A percentile compares a stretch with the other conserved stretches of the same genome.
These are phyloP conservation scores for Heterodera carotae DNA, from an alignment of 1,140 invertebrate species.

Conservation along the genomic window DNA sequence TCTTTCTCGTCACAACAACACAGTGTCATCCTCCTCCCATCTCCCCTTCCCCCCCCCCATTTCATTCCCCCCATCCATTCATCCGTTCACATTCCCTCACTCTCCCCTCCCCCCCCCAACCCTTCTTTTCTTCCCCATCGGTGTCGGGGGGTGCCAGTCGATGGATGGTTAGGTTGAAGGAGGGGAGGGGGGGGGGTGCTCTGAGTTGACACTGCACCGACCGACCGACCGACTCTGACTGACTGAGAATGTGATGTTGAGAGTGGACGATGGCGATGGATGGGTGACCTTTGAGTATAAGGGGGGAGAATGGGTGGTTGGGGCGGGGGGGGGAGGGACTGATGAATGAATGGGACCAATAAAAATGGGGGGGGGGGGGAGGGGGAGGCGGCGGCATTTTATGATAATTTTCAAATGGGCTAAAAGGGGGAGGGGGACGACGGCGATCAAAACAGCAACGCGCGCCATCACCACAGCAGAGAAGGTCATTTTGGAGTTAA, in stretches of 20 bases:
- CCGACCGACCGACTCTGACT: neutral
- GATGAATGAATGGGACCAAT: conserved; percentile 6
- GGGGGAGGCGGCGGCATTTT: neutral
- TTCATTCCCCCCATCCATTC: conserved; percentile 26
- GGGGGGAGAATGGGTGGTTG: too few species aligned
- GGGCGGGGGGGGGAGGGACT: neutral
- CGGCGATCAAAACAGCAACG: neutral
- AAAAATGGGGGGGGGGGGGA: neutral
- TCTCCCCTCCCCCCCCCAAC: neutral
- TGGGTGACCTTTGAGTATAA: neutral
- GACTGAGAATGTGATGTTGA: neutral
- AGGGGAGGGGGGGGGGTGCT: neutral
- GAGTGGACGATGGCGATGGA: conserved; percentile 1
- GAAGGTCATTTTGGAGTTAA: too few species aligned
- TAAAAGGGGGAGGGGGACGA: neutral
- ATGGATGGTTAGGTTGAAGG: neutral
- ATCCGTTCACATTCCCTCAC: conserved; percentile 6
- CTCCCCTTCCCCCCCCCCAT: conserved; percentile 6
- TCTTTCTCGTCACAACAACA: neutral
- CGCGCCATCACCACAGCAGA: too few species aligned
- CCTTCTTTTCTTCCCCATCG: neutral
- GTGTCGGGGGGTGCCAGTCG: conserved; percentile 28
- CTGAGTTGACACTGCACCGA: conserved; percentile 1
- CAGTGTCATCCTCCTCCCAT: conserved; percentile 2
- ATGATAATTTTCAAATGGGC: neutral